Evolutionary conservation across 2,888 invertebrate genomes (phyloP), one percentile per base, ranked within the genome.

Genomic region (Arge pagana): DNA sequence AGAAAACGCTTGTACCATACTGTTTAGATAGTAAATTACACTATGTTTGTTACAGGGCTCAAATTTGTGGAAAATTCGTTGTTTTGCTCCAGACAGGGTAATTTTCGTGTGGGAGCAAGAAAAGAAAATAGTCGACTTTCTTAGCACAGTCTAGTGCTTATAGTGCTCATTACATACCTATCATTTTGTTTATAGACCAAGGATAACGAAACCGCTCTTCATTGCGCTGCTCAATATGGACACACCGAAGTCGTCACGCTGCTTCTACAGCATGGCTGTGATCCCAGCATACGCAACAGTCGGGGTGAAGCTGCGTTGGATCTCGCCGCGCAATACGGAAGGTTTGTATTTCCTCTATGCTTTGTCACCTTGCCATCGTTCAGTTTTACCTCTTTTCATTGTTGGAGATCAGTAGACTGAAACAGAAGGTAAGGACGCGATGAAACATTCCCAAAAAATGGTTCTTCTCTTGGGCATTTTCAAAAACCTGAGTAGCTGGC

Each of bases 181-280:
- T 35, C 24, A 28, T 39, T 40, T 30, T 52, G 43, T 54, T 78
- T 79, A 35, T 80, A 90, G 93, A 93, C 92, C 45, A 85, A 87
- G 68, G 89, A 93, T 77, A 90, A 90, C 68, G 95, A 96, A 77
- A 95, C 96, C 37, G 92, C 96, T 8, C 80, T 96, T 64, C 92
- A 96, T 70, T 93, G 91, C 76, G 96, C 96, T 3, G 90, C 95
- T 21, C 93, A 95, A 76, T 95, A 93, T 77, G 96, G 96, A 5
- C 92, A 94, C 77, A 89, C 89, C 48, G 86, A 86, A 49, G 91
- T 94, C 40, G 89, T 96, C 48, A 85, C 86, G 37, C 85, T 90
- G 68, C 83, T 96, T 62, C 79, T 96, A 62, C 86, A 90, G 64
- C 85, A 89, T 69, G 88, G 89, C 56, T 94, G 94, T 65, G 93